Conservation (phyloP, 1,140 invertebrate species). For the Cotesia typhae region DNA sequence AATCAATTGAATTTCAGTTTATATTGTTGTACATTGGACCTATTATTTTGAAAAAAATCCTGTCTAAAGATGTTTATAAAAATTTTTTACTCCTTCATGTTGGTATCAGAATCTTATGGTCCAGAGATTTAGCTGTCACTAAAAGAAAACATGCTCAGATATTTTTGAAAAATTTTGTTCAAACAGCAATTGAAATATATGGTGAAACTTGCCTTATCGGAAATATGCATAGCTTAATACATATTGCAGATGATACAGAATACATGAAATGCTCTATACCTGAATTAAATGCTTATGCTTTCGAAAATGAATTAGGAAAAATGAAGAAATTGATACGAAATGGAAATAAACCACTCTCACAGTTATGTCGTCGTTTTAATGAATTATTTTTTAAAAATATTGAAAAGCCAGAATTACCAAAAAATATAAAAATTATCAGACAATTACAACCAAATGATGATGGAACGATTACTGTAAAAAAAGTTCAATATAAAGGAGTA, state of each 20-base stretch:
- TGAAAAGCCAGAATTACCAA: too few species aligned
- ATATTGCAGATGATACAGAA: conserved; percentile 30
- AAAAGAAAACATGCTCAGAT: conserved; percentile 33
- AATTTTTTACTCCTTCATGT: conserved; percentile 43
- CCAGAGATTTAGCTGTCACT: conserved; percentile 20
- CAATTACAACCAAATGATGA: too few species aligned
- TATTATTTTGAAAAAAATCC: conserved; percentile 37
- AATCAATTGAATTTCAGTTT: conserved; percentile 40
- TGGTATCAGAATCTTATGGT: conserved; percentile 37
- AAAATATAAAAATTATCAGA: too few species aligned
- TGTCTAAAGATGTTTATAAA: conserved; percentile 34
- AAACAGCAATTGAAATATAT: conserved; percentile 27
- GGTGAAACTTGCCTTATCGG: conserved; percentile 33
- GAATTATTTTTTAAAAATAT: too few species aligned
- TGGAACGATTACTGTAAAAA: too few species aligned
- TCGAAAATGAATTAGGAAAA: conserved; percentile 31
- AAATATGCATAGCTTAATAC: conserved; percentile 42
- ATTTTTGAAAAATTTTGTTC: conserved; percentile 40
- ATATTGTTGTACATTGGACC: conserved; percentile 40
- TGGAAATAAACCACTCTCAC: too few species aligned
- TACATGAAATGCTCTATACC: conserved; percentile 25
- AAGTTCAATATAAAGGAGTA: too few species aligned
- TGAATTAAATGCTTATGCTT: conserved; percentile 27
- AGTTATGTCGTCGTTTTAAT: too few species aligned
- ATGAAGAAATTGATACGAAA: conserved; percentile 2